Percentiles rank a stretch among this genome's conserved stretches.
These are phyloP conservation scores for Theocolax elegans DNA, from an alignment of 1,140 invertebrate species.

Conservation along the genomic window DNA sequence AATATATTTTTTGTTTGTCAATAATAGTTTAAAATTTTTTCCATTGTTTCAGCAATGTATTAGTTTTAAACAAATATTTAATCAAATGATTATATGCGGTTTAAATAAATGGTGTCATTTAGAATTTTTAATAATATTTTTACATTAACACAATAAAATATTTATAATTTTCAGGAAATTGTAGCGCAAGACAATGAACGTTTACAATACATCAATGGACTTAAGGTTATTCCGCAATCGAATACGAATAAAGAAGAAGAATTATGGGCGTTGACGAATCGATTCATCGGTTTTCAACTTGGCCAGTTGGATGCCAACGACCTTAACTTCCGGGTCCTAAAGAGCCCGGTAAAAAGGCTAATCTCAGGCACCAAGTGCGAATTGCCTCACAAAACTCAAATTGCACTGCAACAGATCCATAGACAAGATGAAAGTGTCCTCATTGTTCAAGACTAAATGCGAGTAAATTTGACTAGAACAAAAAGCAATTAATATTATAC, in stretches of 20 bases:
- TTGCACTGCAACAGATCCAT: background rate
- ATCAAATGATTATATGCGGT: no score
- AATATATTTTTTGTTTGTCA: no score
- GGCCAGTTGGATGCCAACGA: slow-evolving; percentile 48
- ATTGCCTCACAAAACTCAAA: background rate
- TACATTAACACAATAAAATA: no score
- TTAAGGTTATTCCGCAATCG: slow-evolving; percentile 70
- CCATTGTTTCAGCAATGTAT: no score
- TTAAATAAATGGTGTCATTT: no score
- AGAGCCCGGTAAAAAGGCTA: slow-evolving; percentile 42
- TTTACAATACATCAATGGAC: slow-evolving; percentile 74
- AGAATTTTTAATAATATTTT: no score
- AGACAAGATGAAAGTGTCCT: background rate
- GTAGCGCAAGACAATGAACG: slow-evolving; percentile 66
- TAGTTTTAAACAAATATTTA: no score
- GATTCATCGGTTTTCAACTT: slow-evolving; percentile 52
- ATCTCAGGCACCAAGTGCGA: slow-evolving; percentile 49
- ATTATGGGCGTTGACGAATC: slow-evolving; percentile 73
- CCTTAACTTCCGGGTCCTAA: slow-evolving; percentile 53
- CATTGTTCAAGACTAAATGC: background rate
- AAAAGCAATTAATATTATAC: no score
- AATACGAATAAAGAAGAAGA: slow-evolving; percentile 69
- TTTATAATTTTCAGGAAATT: slow-evolving; percentile 61
- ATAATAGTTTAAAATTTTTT: no score
- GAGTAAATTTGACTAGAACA: no score